These are phyloP conservation scores for Neopipo cinnamomea DNA, from an alignment of 2,113 vertebrate species.

Conservation along the genomic window DNA sequence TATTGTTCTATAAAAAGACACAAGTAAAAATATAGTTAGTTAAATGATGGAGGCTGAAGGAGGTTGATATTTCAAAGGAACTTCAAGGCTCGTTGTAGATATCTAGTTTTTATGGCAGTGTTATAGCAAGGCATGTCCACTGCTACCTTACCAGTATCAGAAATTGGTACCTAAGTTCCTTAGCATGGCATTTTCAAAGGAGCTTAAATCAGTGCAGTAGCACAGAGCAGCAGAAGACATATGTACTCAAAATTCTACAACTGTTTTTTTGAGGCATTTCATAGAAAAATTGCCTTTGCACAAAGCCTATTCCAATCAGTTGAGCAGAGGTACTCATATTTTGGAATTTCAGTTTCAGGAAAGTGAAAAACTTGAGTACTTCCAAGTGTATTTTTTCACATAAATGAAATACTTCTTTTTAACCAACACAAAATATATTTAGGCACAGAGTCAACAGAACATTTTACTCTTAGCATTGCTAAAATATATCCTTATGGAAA, in stretches of 20 bases:
- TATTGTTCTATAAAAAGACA: not conserved
- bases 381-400: not conserved
- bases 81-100: not conserved
- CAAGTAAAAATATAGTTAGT: not conserved
- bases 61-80: not conserved
- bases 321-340: not conserved
- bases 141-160: not conserved
- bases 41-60: accelerated
- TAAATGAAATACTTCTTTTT: not conserved
- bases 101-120: not conserved
- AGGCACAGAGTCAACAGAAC: not conserved
- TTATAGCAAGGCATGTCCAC: not conserved
- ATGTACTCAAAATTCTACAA: not conserved
- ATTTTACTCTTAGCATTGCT: not conserved
- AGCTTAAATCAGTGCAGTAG: not conserved
- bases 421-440: not conserved
- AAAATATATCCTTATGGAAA: not conserved
- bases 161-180: not conserved
- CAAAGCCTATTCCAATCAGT: not conserved
- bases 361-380: not conserved
- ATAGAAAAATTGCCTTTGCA: not conserved
- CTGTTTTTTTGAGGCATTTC: not conserved
- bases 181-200: not conserved
- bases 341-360: not conserved
- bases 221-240: not conserved